Conservation (phyloP, 2,113 vertebrate genomes). For the Maccullochella peelii region DNA sequence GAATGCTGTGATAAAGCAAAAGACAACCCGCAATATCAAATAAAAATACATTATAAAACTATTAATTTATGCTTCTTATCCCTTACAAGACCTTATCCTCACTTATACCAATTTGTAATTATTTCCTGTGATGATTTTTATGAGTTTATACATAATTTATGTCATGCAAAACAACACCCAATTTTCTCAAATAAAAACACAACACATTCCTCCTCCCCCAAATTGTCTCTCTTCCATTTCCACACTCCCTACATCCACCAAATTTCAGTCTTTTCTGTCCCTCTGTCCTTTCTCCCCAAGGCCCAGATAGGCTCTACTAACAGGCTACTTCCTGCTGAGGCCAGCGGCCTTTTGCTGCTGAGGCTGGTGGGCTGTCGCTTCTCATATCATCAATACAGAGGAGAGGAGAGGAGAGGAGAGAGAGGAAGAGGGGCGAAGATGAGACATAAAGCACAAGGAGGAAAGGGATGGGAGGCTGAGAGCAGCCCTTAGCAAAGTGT, state of each 20-base stretch:
- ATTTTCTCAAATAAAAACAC: background rate
- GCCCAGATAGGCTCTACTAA: constrained; percentile 45
- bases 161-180: background rate
- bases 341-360: constrained; percentile 10
- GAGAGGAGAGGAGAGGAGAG: background rate
- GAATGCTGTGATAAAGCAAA: background rate
- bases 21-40: background rate
- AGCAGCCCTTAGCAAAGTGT: constrained; percentile 49
- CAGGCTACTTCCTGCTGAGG: constrained; percentile 59
- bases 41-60: background rate
- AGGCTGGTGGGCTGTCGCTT: constrained; percentile 50
- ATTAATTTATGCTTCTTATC: background rate
- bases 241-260: constrained; percentile 9
- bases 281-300: constrained; percentile 11
- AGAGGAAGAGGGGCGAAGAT: constrained; percentile 11
- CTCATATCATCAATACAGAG: constrained; percentile 51
- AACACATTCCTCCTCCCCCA: background rate
- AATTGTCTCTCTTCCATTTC: background rate
- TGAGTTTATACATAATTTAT: background rate
- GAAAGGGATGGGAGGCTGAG: constrained; percentile 31
- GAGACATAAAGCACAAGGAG: constrained; percentile 25
- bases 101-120: background rate
- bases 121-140: background rate
- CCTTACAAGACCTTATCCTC: background rate
- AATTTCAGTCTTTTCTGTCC: constrained; percentile 2